Evolutionary conservation across 2,113 vertebrate genomes (phyloP).

Genomic region (Noturus placidus): DNA sequence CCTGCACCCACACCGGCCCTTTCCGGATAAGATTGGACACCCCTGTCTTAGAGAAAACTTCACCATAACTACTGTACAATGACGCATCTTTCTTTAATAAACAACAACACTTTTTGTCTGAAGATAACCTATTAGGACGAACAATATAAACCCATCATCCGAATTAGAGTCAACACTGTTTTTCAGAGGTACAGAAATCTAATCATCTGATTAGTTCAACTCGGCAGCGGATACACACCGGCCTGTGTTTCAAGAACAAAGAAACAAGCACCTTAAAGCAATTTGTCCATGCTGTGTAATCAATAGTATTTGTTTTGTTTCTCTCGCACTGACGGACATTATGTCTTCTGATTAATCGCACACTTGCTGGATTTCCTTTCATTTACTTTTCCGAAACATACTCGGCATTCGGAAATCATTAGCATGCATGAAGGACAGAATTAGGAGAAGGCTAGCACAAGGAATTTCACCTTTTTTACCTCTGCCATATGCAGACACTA

Average conservation of each 20-base stretch:
- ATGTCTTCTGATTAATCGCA: slow-evolving; percentile 23
- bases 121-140: too few relatives aligned
- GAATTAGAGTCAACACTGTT: not conserved
- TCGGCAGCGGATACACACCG: not conserved
- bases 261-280: not conserved
- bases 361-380: not conserved
- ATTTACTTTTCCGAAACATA: slow-evolving; percentile 37
- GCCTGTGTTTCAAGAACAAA: not conserved
- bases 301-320: slow-evolving; percentile 22
- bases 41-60: too few relatives aligned
- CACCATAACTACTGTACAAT: not conserved
- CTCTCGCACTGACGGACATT: slow-evolving; percentile 15
- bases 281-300: not conserved
- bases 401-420: slow-evolving; percentile 25
- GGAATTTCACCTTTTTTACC: slow-evolving; percentile 28
- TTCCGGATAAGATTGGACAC: too few relatives aligned
- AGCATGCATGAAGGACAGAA: not conserved
- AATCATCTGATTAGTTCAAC: not conserved
- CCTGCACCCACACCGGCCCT: too few relatives aligned
- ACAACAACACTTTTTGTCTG: too few relatives aligned
- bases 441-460: not conserved
- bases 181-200: not conserved
- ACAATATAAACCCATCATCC: too few relatives aligned
- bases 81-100: too few relatives aligned
- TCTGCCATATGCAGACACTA: slow-evolving; percentile 34